phyloP scores from a whole-genome alignment of 2,113 vertebrate genomes.

The Camelus dromedarius region DNA sequence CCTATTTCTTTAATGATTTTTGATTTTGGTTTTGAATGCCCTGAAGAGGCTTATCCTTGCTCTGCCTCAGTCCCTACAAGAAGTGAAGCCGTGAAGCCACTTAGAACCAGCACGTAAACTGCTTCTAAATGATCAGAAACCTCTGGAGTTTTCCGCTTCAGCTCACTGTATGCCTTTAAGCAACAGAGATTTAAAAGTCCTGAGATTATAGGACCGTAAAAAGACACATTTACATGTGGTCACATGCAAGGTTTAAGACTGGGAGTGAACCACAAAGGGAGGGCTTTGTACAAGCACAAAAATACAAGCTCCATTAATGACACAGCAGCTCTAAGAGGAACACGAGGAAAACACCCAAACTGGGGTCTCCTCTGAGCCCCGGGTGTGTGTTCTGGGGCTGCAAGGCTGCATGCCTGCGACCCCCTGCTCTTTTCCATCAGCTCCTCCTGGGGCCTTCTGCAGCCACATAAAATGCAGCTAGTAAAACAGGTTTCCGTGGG shows the following conservation, averaged over 20 bases:
- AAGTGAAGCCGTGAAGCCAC: slow-evolving; percentile 83
- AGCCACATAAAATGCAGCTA: slow-evolving; percentile 68
- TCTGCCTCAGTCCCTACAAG: slow-evolving; percentile 78
- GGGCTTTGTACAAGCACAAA: slow-evolving; percentile 84
- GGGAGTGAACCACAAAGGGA: slow-evolving; percentile 85
- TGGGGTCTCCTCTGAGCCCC: slow-evolving; percentile 80
- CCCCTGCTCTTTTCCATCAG: slow-evolving; percentile 68
- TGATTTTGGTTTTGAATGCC: slow-evolving; percentile 76
- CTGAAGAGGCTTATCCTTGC: slow-evolving; percentile 83
- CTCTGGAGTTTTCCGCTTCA: slow-evolving; percentile 87
- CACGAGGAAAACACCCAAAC: slow-evolving; percentile 84
- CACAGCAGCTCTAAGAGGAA: slow-evolving; percentile 82
- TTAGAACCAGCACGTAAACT: slow-evolving; percentile 89
- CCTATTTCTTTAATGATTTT: slow-evolving; percentile 80
- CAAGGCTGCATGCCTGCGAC: slow-evolving; percentile 69
- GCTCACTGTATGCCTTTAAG: slow-evolving; percentile 86
- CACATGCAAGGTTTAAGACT: slow-evolving; percentile 88
- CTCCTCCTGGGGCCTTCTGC: slow-evolving; percentile 71
- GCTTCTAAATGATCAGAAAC: slow-evolving; percentile 91
- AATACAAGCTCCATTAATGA: slow-evolving; percentile 85
- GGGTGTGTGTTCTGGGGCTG: slow-evolving; percentile 72
- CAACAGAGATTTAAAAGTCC: slow-evolving; percentile 84
- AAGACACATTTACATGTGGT: slow-evolving; percentile 89
- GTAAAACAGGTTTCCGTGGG: slow-evolving; percentile 66
- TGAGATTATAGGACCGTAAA: slow-evolving; percentile 89